Evolutionary conservation across 2,113 vertebrate genomes (phyloP).

Genomic region (Chloroceryle aenea): DNA sequence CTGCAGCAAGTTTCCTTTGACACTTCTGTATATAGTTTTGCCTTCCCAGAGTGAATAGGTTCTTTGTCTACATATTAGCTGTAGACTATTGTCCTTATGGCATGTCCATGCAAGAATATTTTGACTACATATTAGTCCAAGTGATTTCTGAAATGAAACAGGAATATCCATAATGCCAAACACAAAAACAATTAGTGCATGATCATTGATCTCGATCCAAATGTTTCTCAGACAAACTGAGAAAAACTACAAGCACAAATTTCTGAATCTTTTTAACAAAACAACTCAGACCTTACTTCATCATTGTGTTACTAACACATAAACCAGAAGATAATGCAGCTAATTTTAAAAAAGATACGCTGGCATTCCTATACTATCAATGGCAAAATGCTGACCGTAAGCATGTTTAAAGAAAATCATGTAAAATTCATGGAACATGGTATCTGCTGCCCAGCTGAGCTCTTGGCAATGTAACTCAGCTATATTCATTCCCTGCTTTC

Average conservation of each 20-base stretch:
- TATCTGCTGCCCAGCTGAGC: not conserved
- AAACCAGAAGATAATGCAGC: not conserved
- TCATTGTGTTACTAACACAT: not conserved
- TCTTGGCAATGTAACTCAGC: not conserved
- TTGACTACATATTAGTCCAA: not conserved
- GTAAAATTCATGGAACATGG: not conserved
- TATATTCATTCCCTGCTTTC: not conserved
- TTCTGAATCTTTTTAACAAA: not conserved
- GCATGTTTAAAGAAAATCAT: not conserved
- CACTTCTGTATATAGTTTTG: not conserved
- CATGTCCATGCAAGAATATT: not conserved
- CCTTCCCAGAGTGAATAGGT: not conserved
- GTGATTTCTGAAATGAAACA: not conserved
- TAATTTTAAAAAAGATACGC: not conserved
- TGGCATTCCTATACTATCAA: not conserved
- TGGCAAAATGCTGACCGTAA: not conserved
- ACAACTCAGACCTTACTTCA: not conserved
- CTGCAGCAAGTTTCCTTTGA: not conserved
- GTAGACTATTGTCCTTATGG: not conserved
- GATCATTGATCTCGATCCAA: not conserved
- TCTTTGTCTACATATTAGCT: not conserved
- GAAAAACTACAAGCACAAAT: not conserved
- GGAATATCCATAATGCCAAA: not conserved
- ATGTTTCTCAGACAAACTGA: not conserved
- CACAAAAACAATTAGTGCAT: not conserved